These are phyloP conservation scores for Geotrypetes seraphini DNA, from an alignment of 2,797 vertebrate genomes.

Conservation along the genomic window DNA sequence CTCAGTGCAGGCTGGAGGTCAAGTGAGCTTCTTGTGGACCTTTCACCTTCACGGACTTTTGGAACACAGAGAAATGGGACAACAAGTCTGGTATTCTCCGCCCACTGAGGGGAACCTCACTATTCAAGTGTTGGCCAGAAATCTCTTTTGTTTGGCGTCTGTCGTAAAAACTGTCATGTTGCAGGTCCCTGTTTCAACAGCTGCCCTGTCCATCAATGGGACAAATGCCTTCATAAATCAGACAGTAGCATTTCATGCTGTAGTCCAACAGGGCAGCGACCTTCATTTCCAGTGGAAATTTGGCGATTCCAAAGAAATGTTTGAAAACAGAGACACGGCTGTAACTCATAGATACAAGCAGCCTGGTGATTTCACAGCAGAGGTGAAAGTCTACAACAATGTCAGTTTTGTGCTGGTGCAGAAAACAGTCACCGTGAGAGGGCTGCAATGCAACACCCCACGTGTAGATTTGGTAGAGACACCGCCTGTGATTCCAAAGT, in stretches of 20 bases:
- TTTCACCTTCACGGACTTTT: slow-evolving; percentile 36
- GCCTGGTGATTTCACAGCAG: slow-evolving; percentile 34
- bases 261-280: slow-evolving; percentile 33
- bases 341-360: slow-evolving; percentile 37
- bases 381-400: slow-evolving; percentile 46
- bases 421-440: slow-evolving; percentile 31
- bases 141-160: slow-evolving; percentile 41
- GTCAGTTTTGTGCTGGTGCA: slow-evolving; percentile 38
- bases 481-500: slow-evolving; percentile 33
- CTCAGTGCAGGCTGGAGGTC: slow-evolving; percentile 18
- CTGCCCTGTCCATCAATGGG: slow-evolving; percentile 30
- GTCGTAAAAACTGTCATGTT: slow-evolving; percentile 27
- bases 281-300: slow-evolving; percentile 55
- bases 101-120: slow-evolving; percentile 38
- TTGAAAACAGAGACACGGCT: slow-evolving; percentile 14
- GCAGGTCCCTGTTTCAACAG: slow-evolving; percentile 39
- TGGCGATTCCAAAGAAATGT: slow-evolving; percentile 31
- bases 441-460: slow-evolving; percentile 44
- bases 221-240: slow-evolving; percentile 40
- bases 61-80: slow-evolving; percentile 26
- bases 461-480: slow-evolving; percentile 34
- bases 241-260: slow-evolving; percentile 30
- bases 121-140: slow-evolving; percentile 41
- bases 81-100: slow-evolving; percentile 44
- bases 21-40: slow-evolving; percentile 48